Evolutionary conservation across 2,888 invertebrate species (phyloP).

Genomic region (Nephrotoma guestfalica): DNA sequence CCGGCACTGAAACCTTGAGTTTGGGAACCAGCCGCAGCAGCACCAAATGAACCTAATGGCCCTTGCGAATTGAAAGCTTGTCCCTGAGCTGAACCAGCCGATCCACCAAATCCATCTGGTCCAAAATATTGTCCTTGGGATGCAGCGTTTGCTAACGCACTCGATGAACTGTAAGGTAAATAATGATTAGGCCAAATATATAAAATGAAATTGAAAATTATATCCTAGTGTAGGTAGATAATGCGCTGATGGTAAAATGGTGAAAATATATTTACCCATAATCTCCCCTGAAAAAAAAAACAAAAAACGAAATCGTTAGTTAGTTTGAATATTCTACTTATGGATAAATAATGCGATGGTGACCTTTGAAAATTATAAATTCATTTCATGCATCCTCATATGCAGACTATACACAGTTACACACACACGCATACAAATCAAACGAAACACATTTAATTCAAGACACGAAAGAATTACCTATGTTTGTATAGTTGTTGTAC

Average conservation of each 20-base stretch:
- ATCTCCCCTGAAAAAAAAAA: conserved; percentile 3
- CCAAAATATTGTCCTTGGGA: conserved; percentile 17
- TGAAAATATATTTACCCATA: background rate
- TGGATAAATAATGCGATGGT: background rate
- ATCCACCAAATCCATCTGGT: conserved; percentile 18
- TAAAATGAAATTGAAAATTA: background rate
- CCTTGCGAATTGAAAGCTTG: conserved; percentile 28
- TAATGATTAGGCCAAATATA: background rate
- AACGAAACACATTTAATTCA: background rate
- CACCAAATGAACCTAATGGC: conserved; percentile 25
- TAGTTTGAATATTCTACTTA: background rate
- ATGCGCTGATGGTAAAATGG: background rate
- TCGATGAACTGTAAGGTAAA: conserved; percentile 17
- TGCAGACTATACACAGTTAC: background rate
- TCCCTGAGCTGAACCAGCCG: conserved; percentile 20
- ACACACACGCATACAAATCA: background rate
- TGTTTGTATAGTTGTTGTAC: background rate
- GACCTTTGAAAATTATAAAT: background rate
- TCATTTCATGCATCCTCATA: background rate
- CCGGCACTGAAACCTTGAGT: conserved; percentile 25
- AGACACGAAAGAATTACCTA: background rate
- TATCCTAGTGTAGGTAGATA: background rate
- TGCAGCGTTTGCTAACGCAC: conserved; percentile 24
- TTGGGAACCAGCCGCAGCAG: conserved; percentile 25
- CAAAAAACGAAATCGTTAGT: background rate